Evolutionary conservation across 2,113 vertebrate species (phyloP).

Genomic region (Hyperopisus bebe): DNA sequence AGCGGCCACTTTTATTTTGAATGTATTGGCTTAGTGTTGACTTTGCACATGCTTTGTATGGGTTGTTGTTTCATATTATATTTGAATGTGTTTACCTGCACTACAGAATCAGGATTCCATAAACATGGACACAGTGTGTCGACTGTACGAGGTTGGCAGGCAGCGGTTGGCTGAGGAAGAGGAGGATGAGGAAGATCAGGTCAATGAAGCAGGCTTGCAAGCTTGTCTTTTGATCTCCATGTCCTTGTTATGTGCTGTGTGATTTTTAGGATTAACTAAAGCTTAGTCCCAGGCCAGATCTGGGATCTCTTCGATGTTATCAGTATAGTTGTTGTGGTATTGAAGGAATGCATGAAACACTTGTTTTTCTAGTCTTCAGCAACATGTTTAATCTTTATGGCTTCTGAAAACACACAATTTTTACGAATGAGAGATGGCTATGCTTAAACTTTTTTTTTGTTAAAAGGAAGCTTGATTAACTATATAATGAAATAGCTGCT

Average conservation of each 20-base stretch:
- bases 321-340: not conserved
- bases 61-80: not conserved
- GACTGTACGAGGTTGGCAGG: conserved; percentile 92
- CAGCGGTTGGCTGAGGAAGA: conserved; percentile 95
- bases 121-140: conserved; percentile 96
- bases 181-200: conserved; percentile 96
- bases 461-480: not conserved
- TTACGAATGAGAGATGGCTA: not conserved
- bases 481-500: not conserved
- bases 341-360: not conserved
- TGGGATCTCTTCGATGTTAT: not conserved
- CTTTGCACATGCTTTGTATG: not conserved
- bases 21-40: not conserved
- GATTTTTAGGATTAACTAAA: not conserved
- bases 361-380: not conserved
- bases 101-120: conserved; percentile 93
- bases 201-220: conserved; percentile 48
- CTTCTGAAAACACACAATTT: too few relatives aligned
- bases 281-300: not conserved
- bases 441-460: not conserved
- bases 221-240: not conserved
- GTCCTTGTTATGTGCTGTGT: not conserved
- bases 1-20: not conserved
- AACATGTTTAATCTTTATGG: too few relatives aligned
- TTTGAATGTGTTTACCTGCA: not conserved